A percentile compares a stretch with the other conserved stretches of the same genome.
Evolutionary conservation across 2,797 vertebrate species (phyloP).

Genomic region (Moxostoma hubbsi): DNA sequence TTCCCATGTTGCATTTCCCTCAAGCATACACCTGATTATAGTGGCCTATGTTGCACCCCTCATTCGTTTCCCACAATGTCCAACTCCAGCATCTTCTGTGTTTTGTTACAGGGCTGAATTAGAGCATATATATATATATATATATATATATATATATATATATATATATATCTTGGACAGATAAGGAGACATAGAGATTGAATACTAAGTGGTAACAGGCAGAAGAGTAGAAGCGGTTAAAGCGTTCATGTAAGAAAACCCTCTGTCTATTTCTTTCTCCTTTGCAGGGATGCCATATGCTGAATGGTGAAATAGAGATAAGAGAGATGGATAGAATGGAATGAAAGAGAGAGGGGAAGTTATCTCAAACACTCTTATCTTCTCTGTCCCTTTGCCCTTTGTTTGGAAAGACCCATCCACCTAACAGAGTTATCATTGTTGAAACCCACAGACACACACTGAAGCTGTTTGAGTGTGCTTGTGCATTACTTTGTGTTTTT

Average conservation of each 20-base stretch:
- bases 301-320: slow-evolving; percentile 45
- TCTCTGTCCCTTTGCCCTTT: slow-evolving; percentile 54
- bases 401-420: slow-evolving; percentile 45
- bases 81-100: background rate
- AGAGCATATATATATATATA: no score
- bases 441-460: slow-evolving; percentile 17
- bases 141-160: no score
- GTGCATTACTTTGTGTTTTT: background rate
- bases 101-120: slow-evolving; percentile 27
- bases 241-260: slow-evolving; percentile 50
- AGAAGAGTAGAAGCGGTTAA: slow-evolving; percentile 30
- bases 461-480: background rate
- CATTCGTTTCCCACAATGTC: slow-evolving; percentile 8
- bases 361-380: slow-evolving; percentile 57
- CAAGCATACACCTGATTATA: background rate
- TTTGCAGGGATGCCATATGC: slow-evolving; percentile 52
- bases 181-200: slow-evolving; percentile 53
- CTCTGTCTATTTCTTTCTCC: slow-evolving; percentile 39
- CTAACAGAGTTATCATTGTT: slow-evolving; percentile 59
- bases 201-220: slow-evolving; percentile 54
- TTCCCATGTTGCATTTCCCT: background rate
- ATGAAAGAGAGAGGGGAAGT: slow-evolving; percentile 44
- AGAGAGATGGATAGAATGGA: slow-evolving; percentile 52
- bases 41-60: background rate
- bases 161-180: no score